Base-by-base conservation (phyloP, 2,888 invertebrate species). In the Neocrepidodera transversa region DNA sequence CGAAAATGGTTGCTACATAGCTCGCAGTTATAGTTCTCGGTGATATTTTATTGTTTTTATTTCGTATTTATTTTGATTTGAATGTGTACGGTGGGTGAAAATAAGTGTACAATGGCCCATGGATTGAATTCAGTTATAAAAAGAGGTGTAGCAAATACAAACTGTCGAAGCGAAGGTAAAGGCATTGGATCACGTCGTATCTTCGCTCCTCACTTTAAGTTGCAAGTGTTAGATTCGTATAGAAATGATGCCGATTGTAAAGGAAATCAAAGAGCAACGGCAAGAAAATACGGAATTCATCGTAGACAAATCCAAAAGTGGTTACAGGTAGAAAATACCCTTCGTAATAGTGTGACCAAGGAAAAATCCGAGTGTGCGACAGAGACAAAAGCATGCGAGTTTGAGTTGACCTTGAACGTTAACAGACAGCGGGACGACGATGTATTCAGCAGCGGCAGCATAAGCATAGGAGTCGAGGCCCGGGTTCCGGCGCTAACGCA, bases 241-340 rank as follows among this genome's bases (percentile, higher is more conserved):
- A 85, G 93, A 67, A 87, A 88, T 71, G 93, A 94, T 77, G 85
- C 88, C 38, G 93, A 93, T 78, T 93, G 93, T 80, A 90, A 92
- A 73, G 93, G 93, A 49, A 94, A 93, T 79, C 93, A 93, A 78
- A 85, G 93, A 51, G 93, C 93, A 2, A 94, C 93, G 13, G 93
- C 93, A 61, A 86, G 93, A 74, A 94, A 94, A 80, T 94, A 93
- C 79, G 91, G 92, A 58, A 93, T 94, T 66, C 93, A 94, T 78
- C 85, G 93, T 58, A 85, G 93, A 59, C 93, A 94, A 80, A 93
- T 94, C 69, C 93, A 94, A 80, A 93, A 94, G 83, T 94, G 93
- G 93, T 82, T 94, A 67, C 93, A 93, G 80, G 91, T 90, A 73
- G 93, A 93, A 79, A 86, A 87, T 62, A 88, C 88, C 76, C 81